A percentile compares a stretch with the other conserved stretches of the same genome.
These are phyloP conservation scores for Timema podura DNA, from an alignment of 2,888 invertebrate genomes.

Conservation along the genomic window DNA sequence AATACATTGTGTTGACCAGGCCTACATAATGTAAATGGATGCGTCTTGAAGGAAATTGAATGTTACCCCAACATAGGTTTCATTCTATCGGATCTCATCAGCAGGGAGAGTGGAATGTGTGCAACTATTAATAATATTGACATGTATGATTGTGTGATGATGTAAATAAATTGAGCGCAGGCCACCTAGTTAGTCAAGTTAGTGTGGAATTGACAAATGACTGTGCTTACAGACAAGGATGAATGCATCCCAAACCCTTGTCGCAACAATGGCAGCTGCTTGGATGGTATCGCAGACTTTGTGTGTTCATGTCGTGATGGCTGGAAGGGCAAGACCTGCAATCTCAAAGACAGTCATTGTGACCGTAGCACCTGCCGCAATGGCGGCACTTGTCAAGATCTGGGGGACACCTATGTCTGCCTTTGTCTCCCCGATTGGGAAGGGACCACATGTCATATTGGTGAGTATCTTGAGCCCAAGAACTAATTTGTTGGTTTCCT, in stretches of 20 bases:
- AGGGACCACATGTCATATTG: conserved; percentile 57
- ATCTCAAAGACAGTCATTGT: conserved; percentile 54
- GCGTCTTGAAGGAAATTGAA: too few species aligned
- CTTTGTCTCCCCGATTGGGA: conserved; percentile 57
- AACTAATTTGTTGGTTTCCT: too few species aligned
- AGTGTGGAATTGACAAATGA: too few species aligned
- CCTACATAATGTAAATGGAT: too few species aligned
- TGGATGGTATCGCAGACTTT: conserved; percentile 73
- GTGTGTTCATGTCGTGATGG: conserved; percentile 83
- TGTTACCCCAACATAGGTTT: too few species aligned
- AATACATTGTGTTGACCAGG: too few species aligned
- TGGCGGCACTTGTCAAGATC: conserved; percentile 59
- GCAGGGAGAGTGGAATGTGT: too few species aligned
- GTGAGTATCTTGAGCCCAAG: too few species aligned
- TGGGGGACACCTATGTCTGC: conserved; percentile 60
- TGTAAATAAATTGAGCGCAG: not conserved
- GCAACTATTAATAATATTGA: too few species aligned
- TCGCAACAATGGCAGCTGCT: conserved; percentile 73
- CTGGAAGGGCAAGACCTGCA: conserved; percentile 72
- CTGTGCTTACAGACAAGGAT: conserved; percentile 58
- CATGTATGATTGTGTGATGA: conserved; percentile 11
- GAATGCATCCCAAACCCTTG: conserved; percentile 75
- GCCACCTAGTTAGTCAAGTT: too few species aligned
- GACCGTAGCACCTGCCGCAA: conserved; percentile 58
- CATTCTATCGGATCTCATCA: too few species aligned